phyloP scores from a whole-genome alignment of 2,113 vertebrate genomes.

The Petrocephalus zakoni region DNA sequence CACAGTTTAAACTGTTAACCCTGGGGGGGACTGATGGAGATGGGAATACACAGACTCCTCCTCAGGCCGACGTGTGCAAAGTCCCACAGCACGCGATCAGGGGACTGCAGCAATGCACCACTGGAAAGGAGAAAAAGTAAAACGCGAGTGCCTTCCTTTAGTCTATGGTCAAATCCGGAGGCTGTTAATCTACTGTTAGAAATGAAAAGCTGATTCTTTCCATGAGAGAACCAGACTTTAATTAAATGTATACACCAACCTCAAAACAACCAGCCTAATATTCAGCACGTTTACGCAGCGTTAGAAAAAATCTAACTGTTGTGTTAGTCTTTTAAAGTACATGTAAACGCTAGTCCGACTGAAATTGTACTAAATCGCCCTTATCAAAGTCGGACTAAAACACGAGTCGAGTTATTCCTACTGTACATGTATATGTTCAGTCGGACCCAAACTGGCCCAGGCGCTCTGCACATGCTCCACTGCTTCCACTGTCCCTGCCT shows the following conservation, averaged over 20 bases:
- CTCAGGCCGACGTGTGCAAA: not conserved
- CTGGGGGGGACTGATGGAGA: not conserved
- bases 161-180: not conserved
- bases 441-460: no score
- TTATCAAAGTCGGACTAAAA: no score
- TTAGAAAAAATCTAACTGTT: no score
- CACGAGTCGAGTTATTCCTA: no score
- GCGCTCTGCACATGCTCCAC: no score
- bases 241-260: not conserved
- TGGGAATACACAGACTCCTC: not conserved
- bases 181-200: not conserved
- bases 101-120: not conserved
- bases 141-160: not conserved
- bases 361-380: no score
- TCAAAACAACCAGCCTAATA: not conserved
- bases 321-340: no score
- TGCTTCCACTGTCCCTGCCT: no score
- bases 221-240: slow-evolving; percentile 14
- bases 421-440: no score
- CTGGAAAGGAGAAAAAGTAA: not conserved
- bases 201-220: not conserved
- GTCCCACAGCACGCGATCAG: not conserved
- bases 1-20: not conserved
- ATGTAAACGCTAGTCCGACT: no score
- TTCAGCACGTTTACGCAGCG: no score